These are phyloP conservation scores for Scaptomyza pallida DNA, from an alignment of 1,140 invertebrate species.

Conservation along the genomic window DNA sequence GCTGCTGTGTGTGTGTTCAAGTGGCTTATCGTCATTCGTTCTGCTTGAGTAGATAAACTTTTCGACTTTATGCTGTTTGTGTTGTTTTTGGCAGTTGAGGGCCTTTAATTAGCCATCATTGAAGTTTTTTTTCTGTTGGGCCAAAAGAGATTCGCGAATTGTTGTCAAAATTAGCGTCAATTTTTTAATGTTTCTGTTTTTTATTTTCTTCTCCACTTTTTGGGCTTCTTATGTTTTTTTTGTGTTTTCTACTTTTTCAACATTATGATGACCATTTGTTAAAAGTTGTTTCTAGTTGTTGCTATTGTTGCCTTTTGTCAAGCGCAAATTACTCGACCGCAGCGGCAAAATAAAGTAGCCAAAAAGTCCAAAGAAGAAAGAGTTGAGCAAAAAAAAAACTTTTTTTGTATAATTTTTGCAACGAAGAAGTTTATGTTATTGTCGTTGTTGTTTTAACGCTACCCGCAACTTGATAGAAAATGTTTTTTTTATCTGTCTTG, in stretches of 20 bases:
- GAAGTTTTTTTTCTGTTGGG: constrained; percentile 42
- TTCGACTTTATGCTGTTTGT: constrained; percentile 44
- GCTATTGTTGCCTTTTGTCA: constrained; percentile 37
- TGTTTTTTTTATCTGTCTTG: constrained; percentile 19
- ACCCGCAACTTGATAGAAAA: constrained; percentile 47
- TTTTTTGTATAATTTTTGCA: constrained; percentile 27
- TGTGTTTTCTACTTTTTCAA: constrained; percentile 22
- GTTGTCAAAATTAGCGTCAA: constrained; percentile 76
- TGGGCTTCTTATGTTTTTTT: constrained; percentile 30
- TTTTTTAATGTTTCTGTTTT: constrained; percentile 39
- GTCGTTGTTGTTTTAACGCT: not conserved
- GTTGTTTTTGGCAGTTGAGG: constrained; percentile 54
- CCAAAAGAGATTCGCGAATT: constrained; percentile 55
- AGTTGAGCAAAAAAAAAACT: constrained; percentile 38
- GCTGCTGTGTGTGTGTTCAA: constrained; percentile 15
- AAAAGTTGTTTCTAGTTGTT: constrained; percentile 21
- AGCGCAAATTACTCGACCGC: constrained; percentile 52
- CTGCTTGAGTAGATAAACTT: constrained; percentile 53
- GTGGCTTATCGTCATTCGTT: constrained; percentile 49
- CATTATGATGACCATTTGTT: constrained; percentile 50
- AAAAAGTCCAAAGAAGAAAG: constrained; percentile 16
- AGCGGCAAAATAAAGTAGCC: constrained; percentile 22
- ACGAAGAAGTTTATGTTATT: constrained; percentile 11
- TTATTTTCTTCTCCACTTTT: constrained; percentile 3
- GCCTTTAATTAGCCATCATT: constrained; percentile 76